phyloP scores from a whole-genome alignment of 2,113 vertebrate genomes.

The Cricetomys ansorgei region DNA sequence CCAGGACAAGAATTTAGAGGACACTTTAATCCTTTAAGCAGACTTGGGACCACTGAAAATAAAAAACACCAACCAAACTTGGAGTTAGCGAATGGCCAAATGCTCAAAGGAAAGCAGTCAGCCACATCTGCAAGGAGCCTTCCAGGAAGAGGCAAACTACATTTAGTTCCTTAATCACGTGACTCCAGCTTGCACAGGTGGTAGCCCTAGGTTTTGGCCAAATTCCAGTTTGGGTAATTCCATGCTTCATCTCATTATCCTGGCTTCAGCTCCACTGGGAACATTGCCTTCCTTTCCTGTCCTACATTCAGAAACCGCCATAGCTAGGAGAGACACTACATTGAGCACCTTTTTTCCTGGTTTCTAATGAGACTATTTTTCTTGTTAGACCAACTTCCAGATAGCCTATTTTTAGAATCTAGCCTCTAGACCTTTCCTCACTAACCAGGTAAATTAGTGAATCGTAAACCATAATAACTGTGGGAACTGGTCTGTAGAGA shows the following conservation, averaged over 20 bases:
- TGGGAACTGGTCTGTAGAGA: not conserved
- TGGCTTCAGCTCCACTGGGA: not conserved
- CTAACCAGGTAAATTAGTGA: slow-evolving; percentile 39
- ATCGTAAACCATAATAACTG: not conserved
- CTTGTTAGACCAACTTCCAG: not conserved
- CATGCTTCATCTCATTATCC: not conserved
- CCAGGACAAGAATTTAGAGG: not conserved
- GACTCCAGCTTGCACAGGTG: not conserved
- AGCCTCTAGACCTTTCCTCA: not conserved
- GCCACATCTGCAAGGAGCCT: not conserved
- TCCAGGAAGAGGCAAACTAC: slow-evolving; percentile 19
- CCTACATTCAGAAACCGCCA: slow-evolving; percentile 16
- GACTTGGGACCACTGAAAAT: not conserved
- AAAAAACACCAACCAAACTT: not conserved
- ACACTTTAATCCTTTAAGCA: not conserved
- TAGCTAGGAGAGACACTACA: not conserved
- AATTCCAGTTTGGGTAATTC: slow-evolving; percentile 61
- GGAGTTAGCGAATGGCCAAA: not conserved
- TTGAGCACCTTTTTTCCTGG: not conserved
- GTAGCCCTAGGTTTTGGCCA: slow-evolving; percentile 19
- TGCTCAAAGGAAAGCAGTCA: not conserved
- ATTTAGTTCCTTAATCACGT: not conserved
- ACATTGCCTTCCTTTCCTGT: not conserved
- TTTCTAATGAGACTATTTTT: slow-evolving; percentile 30
- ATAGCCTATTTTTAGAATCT: slow-evolving; percentile 21